Conservation (phyloP, 2,888 invertebrate genomes). For the Xestia rhomboidea region DNA sequence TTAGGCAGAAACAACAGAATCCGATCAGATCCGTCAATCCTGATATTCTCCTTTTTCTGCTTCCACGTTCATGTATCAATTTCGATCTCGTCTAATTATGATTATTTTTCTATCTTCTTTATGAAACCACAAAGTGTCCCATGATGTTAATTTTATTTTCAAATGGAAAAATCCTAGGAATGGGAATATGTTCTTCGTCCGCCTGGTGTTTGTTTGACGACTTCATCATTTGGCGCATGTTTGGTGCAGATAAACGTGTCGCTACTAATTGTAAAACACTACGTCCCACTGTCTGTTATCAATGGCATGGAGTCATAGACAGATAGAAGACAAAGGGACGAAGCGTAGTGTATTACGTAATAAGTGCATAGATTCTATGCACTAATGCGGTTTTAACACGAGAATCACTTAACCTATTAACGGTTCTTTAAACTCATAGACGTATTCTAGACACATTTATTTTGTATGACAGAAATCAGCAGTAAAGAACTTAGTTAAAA, state of each 20-base stretch:
- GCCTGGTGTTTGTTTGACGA: background rate
- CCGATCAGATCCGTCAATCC: too few relatives aligned
- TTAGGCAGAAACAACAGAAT: background rate
- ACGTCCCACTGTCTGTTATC: background rate
- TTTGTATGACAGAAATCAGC: background rate
- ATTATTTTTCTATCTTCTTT: background rate
- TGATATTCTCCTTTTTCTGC: too few relatives aligned
- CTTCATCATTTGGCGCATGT: background rate
- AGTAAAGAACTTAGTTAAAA: too few relatives aligned
- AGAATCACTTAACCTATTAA: background rate
- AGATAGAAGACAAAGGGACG: background rate
- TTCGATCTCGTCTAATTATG: background rate
- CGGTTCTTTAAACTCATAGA: background rate
- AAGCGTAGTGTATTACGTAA: background rate
- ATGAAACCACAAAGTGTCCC: background rate
- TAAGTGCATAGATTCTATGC: background rate
- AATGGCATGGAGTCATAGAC: background rate
- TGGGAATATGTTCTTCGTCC: slow-evolving; percentile 5
- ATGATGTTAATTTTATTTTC: background rate
- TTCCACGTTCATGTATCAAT: background rate
- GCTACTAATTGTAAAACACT: background rate
- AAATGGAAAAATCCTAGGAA: slow-evolving; percentile 1
- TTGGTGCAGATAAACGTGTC: background rate
- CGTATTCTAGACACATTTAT: background rate
- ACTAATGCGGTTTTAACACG: background rate